phyloP scores from a whole-genome alignment of 2,113 vertebrate species.

The Pelmatolapia mariae region DNA sequence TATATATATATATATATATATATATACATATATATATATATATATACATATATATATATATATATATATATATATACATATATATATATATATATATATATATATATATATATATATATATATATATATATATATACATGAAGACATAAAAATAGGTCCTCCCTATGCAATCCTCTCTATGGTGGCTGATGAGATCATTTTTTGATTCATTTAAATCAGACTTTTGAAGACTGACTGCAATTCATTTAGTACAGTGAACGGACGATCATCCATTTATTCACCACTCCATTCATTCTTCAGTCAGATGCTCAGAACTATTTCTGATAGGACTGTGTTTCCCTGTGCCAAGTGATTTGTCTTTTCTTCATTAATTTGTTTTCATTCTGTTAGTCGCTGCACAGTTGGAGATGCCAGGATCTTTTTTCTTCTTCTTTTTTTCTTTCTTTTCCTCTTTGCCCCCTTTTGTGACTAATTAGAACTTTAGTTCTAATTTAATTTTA shows the following conservation, averaged over 20 bases:
- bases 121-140: not conserved
- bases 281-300: constrained; percentile 41
- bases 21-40: too few species aligned
- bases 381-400: not conserved
- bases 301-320: constrained; percentile 1
- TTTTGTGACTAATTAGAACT: not conserved
- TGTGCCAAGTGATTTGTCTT: constrained; percentile 47
- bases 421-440: not conserved
- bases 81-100: not conserved
- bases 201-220: constrained; percentile 27
- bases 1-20: not conserved
- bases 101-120: not conserved
- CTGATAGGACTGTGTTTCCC: constrained; percentile 22
- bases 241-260: not conserved
- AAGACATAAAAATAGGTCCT: not conserved
- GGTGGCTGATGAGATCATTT: not conserved
- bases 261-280: constrained; percentile 41
- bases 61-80: rapidly evolving
- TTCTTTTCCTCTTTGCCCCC: not conserved
- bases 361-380: constrained; percentile 20
- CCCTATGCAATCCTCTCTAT: not conserved
- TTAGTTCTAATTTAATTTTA: not conserved
- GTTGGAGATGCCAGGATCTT: constrained; percentile 1
- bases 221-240: not conserved
- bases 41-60: rapidly evolving